Evolutionary conservation across 2,113 vertebrate species (phyloP), one percentile per base, ranked within the genome.

Genomic region (Sylvicapra grimmia): DNA sequence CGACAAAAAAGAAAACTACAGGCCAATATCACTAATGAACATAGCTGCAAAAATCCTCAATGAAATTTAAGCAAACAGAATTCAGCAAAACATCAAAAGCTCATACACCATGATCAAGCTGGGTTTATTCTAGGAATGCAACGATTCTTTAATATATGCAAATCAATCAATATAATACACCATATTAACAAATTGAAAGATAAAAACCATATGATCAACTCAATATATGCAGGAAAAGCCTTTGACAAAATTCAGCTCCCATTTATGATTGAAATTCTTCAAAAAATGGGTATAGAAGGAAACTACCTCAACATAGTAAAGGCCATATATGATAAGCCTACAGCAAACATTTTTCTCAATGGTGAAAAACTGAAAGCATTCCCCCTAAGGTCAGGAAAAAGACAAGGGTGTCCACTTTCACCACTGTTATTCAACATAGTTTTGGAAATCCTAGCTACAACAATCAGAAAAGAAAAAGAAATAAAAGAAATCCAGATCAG

Each of bases 401-500:
- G 33, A 68, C 33, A 68, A 68, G 18, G 65, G 18, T 21, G 65
- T 68, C 8, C 65, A 36, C 33, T 68, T 68, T 68, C 18, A 68
- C 4, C n/a, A 68, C 65, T 68, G 65, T 68, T 68, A 68, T 36
- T 68, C 18, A 68, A 21, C 33, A 36, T 36, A 36, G 18, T 68
- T 36, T 21, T 68, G 65, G 65, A 68, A 68, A 18, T 36, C 65
- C 16, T 68, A 36, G 33, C 18, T 68, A 68, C 2, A 1, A 33
- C 16, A 68, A 68, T 36, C 65, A 68, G 65, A 68, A 68, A 68
- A 68, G 65, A 68, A 68, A 68, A 68, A 21, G 4, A 68, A 68
- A 21, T 36, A 68, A 36, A 68, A n/a, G 16, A n/a, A 19, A 68
- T 36, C 16, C 65, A 68, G 33, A 10, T n/a, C 0, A 0, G 4